Evolutionary conservation across 2,113 vertebrate species (phyloP).

Genomic region (Ailuropoda melanoleuca): DNA sequence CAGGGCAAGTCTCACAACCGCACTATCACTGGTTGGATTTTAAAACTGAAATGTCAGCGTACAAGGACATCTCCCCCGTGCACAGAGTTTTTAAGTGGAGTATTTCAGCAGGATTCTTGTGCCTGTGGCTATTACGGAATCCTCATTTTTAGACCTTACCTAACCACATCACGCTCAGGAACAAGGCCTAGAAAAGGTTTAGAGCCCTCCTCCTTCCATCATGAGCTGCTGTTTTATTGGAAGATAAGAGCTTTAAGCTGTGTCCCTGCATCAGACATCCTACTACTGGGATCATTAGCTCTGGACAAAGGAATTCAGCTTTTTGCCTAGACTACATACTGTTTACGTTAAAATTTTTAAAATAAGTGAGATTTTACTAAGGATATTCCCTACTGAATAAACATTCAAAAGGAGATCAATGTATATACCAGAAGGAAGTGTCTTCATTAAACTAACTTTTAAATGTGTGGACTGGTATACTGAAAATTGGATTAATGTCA

Average conservation of each 20-base stretch:
- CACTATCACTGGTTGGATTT: not conserved
- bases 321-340: not conserved
- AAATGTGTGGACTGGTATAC: not conserved
- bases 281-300: not conserved
- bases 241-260: not conserved
- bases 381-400: not conserved
- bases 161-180: not conserved
- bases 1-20: not conserved
- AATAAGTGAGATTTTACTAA: not conserved
- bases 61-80: not conserved
- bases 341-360: not conserved
- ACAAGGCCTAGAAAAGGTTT: not conserved
- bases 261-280: not conserved
- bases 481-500: not conserved
- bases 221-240: not conserved
- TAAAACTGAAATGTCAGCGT: not conserved
- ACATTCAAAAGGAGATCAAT: not conserved
- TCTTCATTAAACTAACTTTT: slow-evolving; percentile 8
- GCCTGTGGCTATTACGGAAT: not conserved
- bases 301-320: not conserved
- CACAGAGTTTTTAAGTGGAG: not conserved
- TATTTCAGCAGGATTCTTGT: not conserved
- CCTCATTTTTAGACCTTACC: not conserved
- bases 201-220: not conserved
- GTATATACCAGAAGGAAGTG: not conserved